phyloP scores from a whole-genome alignment of 2,113 vertebrate species.

The Myotis lucifugus region DNA sequence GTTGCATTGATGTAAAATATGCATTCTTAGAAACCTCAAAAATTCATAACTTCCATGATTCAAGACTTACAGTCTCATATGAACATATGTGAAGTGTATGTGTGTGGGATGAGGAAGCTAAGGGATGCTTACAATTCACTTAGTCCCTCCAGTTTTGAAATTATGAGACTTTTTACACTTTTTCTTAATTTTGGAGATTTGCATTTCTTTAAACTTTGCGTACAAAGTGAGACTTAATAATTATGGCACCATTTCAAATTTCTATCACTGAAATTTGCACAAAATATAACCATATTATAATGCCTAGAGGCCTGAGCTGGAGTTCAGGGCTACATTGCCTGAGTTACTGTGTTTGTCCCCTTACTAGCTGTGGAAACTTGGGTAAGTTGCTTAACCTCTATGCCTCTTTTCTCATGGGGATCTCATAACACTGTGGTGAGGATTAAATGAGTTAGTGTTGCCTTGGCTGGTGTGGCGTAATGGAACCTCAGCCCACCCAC shows the following conservation, averaged over 20 bases:
- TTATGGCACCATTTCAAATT: constrained; percentile 17
- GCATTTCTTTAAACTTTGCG: constrained; percentile 23
- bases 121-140: not conserved
- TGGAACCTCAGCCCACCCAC: not conserved
- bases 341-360: not conserved
- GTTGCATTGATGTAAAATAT: not conserved
- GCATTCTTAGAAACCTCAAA: constrained; percentile 41
- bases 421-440: not conserved
- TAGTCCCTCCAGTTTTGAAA: not conserved
- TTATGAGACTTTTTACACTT: not conserved
- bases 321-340: not conserved
- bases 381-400: not conserved
- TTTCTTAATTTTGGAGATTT: not conserved
- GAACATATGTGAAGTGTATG: not conserved
- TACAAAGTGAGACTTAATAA: not conserved
- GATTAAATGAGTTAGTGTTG: not conserved
- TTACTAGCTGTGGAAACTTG: not conserved
- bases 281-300: not conserved
- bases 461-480: not conserved
- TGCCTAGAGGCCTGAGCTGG: not conserved
- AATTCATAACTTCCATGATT: constrained; percentile 17
- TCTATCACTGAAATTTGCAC: not conserved
- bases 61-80: not conserved
- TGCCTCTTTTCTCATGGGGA: not conserved
- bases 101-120: not conserved